A percentile compares a stretch with the other conserved stretches of the same genome.
These are phyloP conservation scores for Ectemnius lituratus DNA, from an alignment of 2,888 invertebrate genomes.

Conservation along the genomic window DNA sequence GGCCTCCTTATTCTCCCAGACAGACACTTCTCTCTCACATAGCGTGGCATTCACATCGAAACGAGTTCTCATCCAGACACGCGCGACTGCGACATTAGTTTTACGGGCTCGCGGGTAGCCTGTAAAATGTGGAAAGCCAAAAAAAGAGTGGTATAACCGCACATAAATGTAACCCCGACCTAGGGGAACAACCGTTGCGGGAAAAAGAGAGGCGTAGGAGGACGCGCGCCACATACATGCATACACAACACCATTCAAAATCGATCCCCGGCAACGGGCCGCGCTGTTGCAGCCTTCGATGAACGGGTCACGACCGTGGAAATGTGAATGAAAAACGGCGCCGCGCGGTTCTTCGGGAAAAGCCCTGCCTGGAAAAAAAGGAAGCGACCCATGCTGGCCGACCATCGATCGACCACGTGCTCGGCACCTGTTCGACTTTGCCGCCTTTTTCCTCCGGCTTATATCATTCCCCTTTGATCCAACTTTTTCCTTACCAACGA, in stretches of 20 bases:
- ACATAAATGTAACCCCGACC: constrained; percentile 73
- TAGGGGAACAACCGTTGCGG: constrained; percentile 64
- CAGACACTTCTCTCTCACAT: too few relatives aligned
- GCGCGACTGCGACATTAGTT: constrained; percentile 37
- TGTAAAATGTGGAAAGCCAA: constrained; percentile 52
- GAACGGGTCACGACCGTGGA: constrained; percentile 68
- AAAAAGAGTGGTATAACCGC: constrained; percentile 47
- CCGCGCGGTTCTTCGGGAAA: constrained; percentile 70
- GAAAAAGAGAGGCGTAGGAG: constrained; percentile 55
- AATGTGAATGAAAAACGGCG: constrained; percentile 72
- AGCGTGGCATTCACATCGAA: too few relatives aligned
- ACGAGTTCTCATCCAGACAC: too few relatives aligned
- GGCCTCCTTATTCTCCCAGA: neutral
- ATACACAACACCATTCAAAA: constrained; percentile 64
- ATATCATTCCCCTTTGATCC: neutral
- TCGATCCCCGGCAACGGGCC: constrained; percentile 66
- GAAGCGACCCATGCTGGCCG: constrained; percentile 60
- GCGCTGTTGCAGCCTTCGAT: constrained; percentile 67
- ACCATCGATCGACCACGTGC: constrained; percentile 76
- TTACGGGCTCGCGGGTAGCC: constrained; percentile 30
- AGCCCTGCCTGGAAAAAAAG: constrained; percentile 67
- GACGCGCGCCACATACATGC: constrained; percentile 44
- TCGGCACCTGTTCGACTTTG: constrained; percentile 72
- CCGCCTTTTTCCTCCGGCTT: constrained; percentile 47
- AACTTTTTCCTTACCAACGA: neutral